phyloP scores from a whole-genome alignment of 2,797 vertebrate genomes.

The Macrochelys suwanniensis region DNA sequence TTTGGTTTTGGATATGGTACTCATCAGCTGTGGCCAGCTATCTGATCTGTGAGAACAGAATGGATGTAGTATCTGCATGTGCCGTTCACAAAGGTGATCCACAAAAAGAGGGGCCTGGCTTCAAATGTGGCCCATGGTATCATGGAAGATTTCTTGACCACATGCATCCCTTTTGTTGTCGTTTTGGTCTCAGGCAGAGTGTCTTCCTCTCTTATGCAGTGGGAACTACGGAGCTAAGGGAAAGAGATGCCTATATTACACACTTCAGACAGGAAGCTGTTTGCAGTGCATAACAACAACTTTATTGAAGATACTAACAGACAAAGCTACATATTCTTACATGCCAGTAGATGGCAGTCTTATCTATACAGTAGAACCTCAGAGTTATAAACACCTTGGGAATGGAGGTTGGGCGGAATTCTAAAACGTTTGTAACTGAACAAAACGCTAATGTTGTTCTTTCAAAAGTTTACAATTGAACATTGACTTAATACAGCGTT shows the following conservation, averaged over 20 bases:
- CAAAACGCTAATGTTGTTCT: too few species aligned
- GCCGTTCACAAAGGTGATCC: neutral
- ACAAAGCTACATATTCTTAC: neutral
- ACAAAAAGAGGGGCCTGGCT: neutral
- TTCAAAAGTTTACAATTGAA: too few species aligned
- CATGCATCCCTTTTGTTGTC: neutral
- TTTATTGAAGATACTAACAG: neutral
- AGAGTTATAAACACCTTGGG: too few species aligned
- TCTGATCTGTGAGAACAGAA: neutral
- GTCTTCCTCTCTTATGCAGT: neutral
- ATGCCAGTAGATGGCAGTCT: neutral
- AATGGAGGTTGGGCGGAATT: too few species aligned
- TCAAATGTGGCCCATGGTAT: neutral
- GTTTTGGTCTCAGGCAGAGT: neutral
- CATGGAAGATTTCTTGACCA: neutral
- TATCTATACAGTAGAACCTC: neutral
- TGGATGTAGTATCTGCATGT: neutral
- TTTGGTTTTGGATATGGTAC: neutral
- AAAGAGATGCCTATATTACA: neutral
- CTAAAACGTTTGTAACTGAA: too few species aligned
- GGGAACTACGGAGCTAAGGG: neutral
- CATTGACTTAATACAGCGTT: too few species aligned
- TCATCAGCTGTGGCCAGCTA: neutral
- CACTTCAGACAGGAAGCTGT: neutral
- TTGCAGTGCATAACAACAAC: neutral